Conservation (phyloP, 2,888 invertebrate genomes). For the Synergus itoensis region DNA sequence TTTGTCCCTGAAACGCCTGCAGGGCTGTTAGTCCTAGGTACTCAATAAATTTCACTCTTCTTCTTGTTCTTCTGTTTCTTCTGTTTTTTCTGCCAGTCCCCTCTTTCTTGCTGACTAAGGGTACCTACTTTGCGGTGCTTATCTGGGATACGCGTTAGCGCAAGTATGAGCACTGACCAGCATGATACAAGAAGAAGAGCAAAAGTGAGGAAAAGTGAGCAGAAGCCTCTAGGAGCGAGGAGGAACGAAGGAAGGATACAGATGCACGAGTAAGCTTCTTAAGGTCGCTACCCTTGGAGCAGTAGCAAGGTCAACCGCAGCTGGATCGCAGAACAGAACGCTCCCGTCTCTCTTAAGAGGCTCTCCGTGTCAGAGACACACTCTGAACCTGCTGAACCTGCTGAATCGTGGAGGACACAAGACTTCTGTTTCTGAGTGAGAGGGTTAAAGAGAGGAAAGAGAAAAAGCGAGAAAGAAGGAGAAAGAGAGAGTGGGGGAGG, state of each 20-base stretch:
- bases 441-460: not conserved
- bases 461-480: not conserved
- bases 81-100: slow-evolving; percentile 47
- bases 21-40: slow-evolving; percentile 23
- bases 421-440: slow-evolving; percentile 8
- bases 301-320: slow-evolving; percentile 70
- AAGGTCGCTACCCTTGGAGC: slow-evolving; percentile 70
- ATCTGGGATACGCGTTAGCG: slow-evolving; percentile 55
- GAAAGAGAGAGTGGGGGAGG: slow-evolving; percentile 4
- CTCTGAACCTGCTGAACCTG: slow-evolving; percentile 3
- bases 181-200: slow-evolving; percentile 57
- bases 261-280: slow-evolving; percentile 56
- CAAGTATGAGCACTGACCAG: slow-evolving; percentile 51
- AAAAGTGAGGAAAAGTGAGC: slow-evolving; percentile 55
- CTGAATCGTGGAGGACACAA: slow-evolving; percentile 27
- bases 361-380: slow-evolving; percentile 45
- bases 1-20: slow-evolving; percentile 23
- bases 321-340: slow-evolving; percentile 59
- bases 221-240: slow-evolving; percentile 54
- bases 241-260: slow-evolving; percentile 55
- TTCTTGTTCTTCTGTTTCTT: slow-evolving; percentile 41
- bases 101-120: slow-evolving; percentile 53
- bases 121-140: slow-evolving; percentile 57
- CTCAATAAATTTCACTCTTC: slow-evolving; percentile 39
- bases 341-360: slow-evolving; percentile 56